Evolutionary conservation across 2,888 invertebrate species (phyloP), one percentile per base, ranked within the genome.

Genomic region (Drosophila infuscata): DNA sequence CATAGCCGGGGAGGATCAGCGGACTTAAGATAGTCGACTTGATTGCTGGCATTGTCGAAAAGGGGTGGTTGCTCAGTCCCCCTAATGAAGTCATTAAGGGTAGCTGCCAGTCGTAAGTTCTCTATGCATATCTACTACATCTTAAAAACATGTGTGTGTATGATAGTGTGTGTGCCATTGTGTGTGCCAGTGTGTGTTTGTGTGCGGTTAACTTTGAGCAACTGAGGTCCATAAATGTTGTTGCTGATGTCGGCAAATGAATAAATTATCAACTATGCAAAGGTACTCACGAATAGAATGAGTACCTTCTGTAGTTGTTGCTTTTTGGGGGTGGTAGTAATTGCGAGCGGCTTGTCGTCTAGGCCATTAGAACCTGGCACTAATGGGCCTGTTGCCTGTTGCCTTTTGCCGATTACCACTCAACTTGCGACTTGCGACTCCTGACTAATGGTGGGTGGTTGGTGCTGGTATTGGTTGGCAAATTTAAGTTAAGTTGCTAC

Each of bases 11-110:
- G 57, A 67, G 59, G 36, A 32, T 30, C 46, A 48, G 69, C 29
- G 41, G 61, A 73, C 56, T 74, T 70, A 77, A 79, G 77, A 76
- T 67, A 70, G 64, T 74, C 66, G 57, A 53, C 60, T 80, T 79
- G 79, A 80, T 79, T 80, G 79, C 81, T 54, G 38, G 67, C 74
- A 79, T 72, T 79, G 78, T 62, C 51, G 49, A 69, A 76, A 77
- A 70, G 76, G 79, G 78, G 77, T 57, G 71, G 77, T 57, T 67
- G 48, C 59, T 41, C n/a, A 15, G 30, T 15, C 36, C 20, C 61
- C 72, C 80, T 83, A 88, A 88, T 88, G 88, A 85, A 88, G 87
- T 88, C 89, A 88, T 88, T 89, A 88, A 75, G 86, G 82, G 88
- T 85, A 70, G 84, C 68, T 78, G 60, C 51, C 54, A 49, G 61